Percentiles rank a stretch among this genome's conserved stretches.
These are phyloP conservation scores for Pempheris klunzingeri DNA, from an alignment of 2,797 vertebrate species.

Conservation along the genomic window DNA sequence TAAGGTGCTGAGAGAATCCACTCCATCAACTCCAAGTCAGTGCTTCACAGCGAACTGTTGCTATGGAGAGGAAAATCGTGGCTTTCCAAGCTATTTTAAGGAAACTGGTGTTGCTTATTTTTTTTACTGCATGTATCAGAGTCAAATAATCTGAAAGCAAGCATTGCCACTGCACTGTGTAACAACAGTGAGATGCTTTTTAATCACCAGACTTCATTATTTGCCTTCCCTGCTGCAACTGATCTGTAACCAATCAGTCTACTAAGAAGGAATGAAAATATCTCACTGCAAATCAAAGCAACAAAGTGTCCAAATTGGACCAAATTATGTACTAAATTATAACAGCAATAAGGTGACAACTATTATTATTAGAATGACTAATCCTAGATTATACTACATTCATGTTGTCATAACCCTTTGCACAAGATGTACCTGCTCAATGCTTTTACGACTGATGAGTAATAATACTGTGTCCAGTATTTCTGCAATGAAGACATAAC, in stretches of 20 bases:
- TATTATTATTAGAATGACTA: constrained; percentile 3
- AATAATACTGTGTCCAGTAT: neutral
- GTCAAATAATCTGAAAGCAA: constrained; percentile 54
- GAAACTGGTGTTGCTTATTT: constrained; percentile 52
- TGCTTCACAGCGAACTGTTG: constrained; percentile 70
- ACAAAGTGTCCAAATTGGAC: constrained; percentile 16
- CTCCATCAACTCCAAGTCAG: constrained; percentile 66
- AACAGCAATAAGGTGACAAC: constrained; percentile 1
- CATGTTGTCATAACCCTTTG: neutral
- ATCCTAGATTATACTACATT: neutral
- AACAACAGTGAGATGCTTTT: constrained; percentile 27
- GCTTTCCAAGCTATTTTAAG: constrained; percentile 78
- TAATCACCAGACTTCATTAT: constrained; percentile 34
- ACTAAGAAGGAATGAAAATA: constrained; percentile 15
- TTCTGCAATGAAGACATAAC: neutral
- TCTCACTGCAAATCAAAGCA: constrained; percentile 8
- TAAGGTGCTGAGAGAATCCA: constrained; percentile 64
- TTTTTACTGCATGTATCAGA: constrained; percentile 63
- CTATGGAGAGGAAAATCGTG: constrained; percentile 78
- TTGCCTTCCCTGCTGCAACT: constrained; percentile 9
- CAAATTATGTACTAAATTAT: neutral
- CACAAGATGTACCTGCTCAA: neutral
- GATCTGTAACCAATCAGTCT: constrained; percentile 33
- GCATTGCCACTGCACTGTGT: constrained; percentile 20
- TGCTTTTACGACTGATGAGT: neutral